Conservation (phyloP, 1,140 invertebrate species). For the Rhopalosiphum padi region DNA sequence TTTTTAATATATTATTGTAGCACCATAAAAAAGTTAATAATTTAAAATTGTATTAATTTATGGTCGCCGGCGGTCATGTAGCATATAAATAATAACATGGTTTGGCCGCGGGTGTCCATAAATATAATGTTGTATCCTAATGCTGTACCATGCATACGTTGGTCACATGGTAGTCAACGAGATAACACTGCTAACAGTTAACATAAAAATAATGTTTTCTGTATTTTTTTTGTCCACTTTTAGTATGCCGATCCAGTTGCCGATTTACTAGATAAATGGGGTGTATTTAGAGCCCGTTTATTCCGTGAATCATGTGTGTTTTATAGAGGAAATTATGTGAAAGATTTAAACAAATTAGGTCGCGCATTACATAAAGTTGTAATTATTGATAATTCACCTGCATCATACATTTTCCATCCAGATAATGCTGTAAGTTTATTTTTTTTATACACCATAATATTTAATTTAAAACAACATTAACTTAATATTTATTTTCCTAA, state of each 20-base stretch:
- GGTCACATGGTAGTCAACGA: too few species aligned
- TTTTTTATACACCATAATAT: neutral
- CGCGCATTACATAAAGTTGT: conserved; percentile 95
- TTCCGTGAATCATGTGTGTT: conserved; percentile 99
- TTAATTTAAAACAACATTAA: neutral
- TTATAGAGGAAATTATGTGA: conserved; percentile 99
- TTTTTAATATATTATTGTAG: too few species aligned
- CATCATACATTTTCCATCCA: conserved; percentile 99
- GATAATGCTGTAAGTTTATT: conserved; percentile 93
- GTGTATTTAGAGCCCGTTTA: conserved; percentile 93
- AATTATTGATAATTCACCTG: conserved; percentile 99
- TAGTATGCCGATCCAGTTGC: conserved; percentile 99
- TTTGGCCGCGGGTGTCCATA: too few species aligned
- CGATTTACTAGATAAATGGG: conserved; percentile 97
- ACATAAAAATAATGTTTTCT: neutral
- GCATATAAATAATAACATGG: too few species aligned
- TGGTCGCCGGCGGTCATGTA: too few species aligned
- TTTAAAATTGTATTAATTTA: too few species aligned
- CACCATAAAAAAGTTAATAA: too few species aligned
- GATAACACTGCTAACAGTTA: neutral
- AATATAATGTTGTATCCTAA: too few species aligned
- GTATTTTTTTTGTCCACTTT: conserved; percentile 36
- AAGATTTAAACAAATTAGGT: conserved; percentile 97
- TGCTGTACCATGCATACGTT: too few species aligned
- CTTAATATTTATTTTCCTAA: conserved; percentile 22